phyloP scores from a whole-genome alignment of 2,797 vertebrate genomes.

The Ara ararauna region DNA sequence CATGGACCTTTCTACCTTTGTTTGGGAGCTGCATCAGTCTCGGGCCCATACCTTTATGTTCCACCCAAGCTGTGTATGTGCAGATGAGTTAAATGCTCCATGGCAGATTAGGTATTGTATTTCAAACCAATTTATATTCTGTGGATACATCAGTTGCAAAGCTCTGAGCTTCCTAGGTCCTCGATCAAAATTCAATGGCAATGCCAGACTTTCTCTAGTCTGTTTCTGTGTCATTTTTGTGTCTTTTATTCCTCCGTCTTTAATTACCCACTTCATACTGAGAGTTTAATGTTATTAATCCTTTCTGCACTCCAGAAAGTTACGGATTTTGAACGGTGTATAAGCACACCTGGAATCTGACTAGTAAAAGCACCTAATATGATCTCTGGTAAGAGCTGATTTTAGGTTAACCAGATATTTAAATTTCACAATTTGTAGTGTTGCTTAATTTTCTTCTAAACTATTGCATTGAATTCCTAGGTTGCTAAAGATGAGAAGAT shows the following conservation, averaged over 20 bases:
- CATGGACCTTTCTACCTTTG: neutral
- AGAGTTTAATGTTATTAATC: slow-evolving; percentile 13
- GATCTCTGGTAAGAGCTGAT: neutral
- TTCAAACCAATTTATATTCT: neutral
- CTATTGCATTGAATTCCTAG: neutral
- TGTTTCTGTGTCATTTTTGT: neutral
- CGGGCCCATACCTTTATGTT: neutral
- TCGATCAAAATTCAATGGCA: neutral
- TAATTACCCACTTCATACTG: neutral
- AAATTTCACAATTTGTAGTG: neutral
- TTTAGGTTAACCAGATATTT: neutral
- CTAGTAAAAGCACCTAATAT: neutral
- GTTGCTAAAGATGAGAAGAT: neutral
- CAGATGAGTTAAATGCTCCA: rapidly evolving
- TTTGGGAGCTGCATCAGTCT: neutral
- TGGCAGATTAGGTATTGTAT: rapidly evolving
- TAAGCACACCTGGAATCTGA: neutral
- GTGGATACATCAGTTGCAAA: neutral
- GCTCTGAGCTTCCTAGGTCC: neutral
- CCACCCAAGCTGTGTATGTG: neutral
- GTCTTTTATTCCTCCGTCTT: neutral
- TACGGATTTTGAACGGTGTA: neutral
- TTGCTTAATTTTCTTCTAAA: neutral
- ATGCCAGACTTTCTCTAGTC: neutral
- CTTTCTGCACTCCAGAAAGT: neutral